A percentile compares a stretch with the other conserved stretches of the same genome.
phyloP scores from a whole-genome alignment of 1,140 invertebrate species.

The Acromyrmex heyeri region DNA sequence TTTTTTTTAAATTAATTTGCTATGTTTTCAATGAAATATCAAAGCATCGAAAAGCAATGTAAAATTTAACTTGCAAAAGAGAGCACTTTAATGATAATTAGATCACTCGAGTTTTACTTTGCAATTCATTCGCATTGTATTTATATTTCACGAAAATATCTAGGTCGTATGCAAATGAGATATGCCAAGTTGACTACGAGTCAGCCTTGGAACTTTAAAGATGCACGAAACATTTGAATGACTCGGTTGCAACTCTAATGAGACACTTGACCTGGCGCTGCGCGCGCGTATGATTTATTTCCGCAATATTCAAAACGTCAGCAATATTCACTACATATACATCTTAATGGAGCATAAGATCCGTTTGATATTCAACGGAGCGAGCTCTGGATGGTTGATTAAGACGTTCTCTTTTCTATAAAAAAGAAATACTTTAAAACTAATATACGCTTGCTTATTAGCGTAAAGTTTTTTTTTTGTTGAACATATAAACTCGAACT shows the following conservation, averaged over 20 bases:
- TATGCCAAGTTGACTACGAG: not conserved
- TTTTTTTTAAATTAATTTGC: not conserved
- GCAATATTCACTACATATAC: not conserved
- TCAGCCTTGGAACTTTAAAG: slow-evolving; percentile 19
- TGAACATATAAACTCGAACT: not conserved
- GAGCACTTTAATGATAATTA: slow-evolving; percentile 15
- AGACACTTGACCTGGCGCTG: slow-evolving; percentile 25
- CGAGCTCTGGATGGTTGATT: slow-evolving; percentile 16
- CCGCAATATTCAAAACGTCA: slow-evolving; percentile 52
- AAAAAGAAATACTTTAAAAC: slow-evolving; percentile 12
- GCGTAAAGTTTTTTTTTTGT: not conserved
- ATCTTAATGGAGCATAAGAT: slow-evolving; percentile 35
- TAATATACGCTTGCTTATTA: not conserved
- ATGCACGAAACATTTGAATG: not conserved
- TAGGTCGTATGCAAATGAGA: slow-evolving; percentile 25
- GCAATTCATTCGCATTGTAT: slow-evolving; percentile 12
- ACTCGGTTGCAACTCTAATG: slow-evolving; percentile 48
- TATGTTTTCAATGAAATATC: not conserved
- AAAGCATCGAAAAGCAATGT: not conserved
- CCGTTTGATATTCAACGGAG: not conserved
- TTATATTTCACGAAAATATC: slow-evolving; percentile 26
- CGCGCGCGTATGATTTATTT: slow-evolving; percentile 45
- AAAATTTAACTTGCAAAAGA: not conserved
- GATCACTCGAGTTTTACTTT: slow-evolving; percentile 11
- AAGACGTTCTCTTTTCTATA: not conserved